phyloP scores from a whole-genome alignment of 1,140 invertebrate genomes.

The Drosophila virilis region DNA sequence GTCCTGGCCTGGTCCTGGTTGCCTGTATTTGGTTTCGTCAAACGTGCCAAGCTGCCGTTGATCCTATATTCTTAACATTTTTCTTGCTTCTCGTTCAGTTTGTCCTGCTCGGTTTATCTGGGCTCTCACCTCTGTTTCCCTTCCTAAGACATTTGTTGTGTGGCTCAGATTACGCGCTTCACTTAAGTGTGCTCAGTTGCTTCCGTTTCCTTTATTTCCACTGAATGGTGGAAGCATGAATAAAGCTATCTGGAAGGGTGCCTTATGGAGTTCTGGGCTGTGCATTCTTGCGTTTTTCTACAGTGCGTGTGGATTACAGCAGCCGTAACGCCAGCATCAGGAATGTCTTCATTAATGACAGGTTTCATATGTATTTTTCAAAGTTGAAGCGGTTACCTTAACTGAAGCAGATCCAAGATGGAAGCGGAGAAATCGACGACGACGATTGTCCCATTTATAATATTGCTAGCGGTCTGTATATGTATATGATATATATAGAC shows the following conservation, averaged over 20 bases:
- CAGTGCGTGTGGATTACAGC: conserved; percentile 55
- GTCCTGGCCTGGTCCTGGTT: neutral
- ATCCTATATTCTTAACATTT: conserved; percentile 78
- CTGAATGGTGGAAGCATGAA: conserved; percentile 4
- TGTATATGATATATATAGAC: neutral
- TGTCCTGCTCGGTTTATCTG: conserved; percentile 8
- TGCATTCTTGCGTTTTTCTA: conserved; percentile 48
- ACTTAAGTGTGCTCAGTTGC: conserved; percentile 79
- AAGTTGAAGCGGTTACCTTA: conserved; percentile 9
- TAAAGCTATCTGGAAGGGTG: conserved; percentile 2
- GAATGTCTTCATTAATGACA: conserved; percentile 72
- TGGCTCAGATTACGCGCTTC: conserved; percentile 81
- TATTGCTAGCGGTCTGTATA: neutral
- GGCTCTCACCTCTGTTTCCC: neutral
- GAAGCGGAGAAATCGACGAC: conserved; percentile 11
- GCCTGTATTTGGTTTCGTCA: conserved; percentile 68
- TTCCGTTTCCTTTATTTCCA: conserved; percentile 62
- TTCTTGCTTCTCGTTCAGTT: conserved; percentile 39
- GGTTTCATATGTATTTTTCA: conserved; percentile 45
- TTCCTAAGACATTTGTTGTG: conserved; percentile 69
- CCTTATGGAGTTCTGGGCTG: conserved; percentile 19
- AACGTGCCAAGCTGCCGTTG: conserved; percentile 77
- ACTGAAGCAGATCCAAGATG: conserved; percentile 1
- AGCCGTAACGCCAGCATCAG: conserved; percentile 21
- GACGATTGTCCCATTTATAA: neutral